Evolutionary conservation across 2,888 invertebrate species (phyloP), one percentile per base, ranked within the genome.

Genomic region (Pyrochroa serraticornis): DNA sequence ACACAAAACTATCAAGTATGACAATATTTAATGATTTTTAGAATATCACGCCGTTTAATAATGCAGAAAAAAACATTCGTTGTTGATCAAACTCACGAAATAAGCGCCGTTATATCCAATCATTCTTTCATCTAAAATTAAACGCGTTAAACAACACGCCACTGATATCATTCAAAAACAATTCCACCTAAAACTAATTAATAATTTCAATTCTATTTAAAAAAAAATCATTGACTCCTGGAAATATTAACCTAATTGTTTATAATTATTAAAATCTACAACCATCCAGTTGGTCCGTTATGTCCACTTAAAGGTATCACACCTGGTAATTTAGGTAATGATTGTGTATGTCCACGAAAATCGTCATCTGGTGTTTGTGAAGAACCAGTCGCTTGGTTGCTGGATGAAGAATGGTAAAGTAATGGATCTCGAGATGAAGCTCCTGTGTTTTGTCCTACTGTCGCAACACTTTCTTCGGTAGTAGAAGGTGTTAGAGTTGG

Each of bases 301-400:
- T 89, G 89, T 1, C 89, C 89, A 78, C 87, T 87, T 70, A 90
- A 83, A 67, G 89, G 89, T 74, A 90, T 89, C 63, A 90, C 87
- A 63, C 89, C 89, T 9, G 89, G 86, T 70, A 90, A 81, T 75
- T 87, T 85, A 65, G 87, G 85, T 70, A 86, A 79, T 12, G 69
- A 69, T 30, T 87, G 85, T 8, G 66, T 63, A 30, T 50, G 39
- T 36, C 79, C 75, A 68, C 82, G 83, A 56, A 72, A 77, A 51
- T 80, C 79, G 6, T 79, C 79, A 57, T 79, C 79, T 1, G 79
- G 79, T 5, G 79, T 80, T 66, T 79, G 79, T 9, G 77, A 73
- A 5, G 79, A 78, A 6, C 76, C 76, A 14, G 77, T 79, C 30
- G 78, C 73, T 71, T 81, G 76, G 65, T 81, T 75, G 51, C 82